Conservation (phyloP, 1,140 invertebrate species). For the Drosophila pallidifrons region DNA sequence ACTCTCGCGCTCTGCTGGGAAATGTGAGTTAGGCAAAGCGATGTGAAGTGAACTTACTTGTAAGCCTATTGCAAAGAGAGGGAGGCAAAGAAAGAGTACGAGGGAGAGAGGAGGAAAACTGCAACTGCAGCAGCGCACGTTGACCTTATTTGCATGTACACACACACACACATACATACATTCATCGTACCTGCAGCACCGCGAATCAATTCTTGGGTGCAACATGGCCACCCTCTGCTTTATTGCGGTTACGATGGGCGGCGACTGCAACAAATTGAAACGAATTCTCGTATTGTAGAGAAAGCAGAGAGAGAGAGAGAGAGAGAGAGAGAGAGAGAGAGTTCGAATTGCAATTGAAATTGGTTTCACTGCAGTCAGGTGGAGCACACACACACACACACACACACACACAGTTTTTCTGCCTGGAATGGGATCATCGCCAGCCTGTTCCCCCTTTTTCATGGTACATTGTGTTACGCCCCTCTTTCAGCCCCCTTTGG, state of each 20-base stretch:
- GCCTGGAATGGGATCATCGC: background rate
- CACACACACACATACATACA: background rate
- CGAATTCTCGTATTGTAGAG: conserved; percentile 70
- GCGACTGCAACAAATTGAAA: conserved; percentile 81
- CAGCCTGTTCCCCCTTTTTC: too few relatives aligned
- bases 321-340: conserved; percentile 39
- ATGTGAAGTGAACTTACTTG: background rate
- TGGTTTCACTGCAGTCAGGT: conserved; percentile 55
- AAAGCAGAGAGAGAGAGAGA: too few relatives aligned
- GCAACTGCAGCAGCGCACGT: conserved; percentile 65
- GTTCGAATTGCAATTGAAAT: conserved; percentile 82
- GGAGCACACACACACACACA: background rate
- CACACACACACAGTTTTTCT: background rate
- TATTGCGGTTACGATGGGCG: conserved; percentile 64
- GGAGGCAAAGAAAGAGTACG: background rate
- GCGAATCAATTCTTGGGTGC: conserved; percentile 75
- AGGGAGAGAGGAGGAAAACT: background rate
- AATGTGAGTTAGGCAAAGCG: background rate
- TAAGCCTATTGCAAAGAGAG: conserved; percentile 26
- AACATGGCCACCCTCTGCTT: background rate
- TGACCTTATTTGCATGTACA: conserved; percentile 80
- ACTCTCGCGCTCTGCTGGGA: background rate
- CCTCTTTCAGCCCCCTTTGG: too few relatives aligned
- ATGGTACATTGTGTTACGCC: too few relatives aligned
- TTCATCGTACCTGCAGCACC: conserved; percentile 44